Evolutionary conservation across 2,888 invertebrate genomes (phyloP).

Genomic region (Bibio marci): DNA sequence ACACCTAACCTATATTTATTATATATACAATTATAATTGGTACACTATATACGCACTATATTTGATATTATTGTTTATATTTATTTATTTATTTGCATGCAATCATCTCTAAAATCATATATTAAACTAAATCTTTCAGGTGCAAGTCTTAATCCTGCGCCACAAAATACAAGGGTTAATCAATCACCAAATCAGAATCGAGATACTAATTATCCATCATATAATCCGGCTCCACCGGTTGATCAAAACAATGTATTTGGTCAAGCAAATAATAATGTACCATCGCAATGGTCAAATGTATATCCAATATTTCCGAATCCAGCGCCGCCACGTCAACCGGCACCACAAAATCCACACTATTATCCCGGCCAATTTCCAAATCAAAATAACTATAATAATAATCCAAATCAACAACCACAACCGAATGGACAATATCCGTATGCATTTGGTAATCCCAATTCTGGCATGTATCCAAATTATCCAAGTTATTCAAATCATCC

Average conservation of each 20-base stretch:
- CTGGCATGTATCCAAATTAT: conserved; percentile 16
- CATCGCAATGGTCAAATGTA: conserved; percentile 17
- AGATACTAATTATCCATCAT: conserved; percentile 10
- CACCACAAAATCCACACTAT: conserved; percentile 23
- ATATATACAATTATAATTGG: too few relatives aligned
- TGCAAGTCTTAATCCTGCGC: conserved; percentile 26
- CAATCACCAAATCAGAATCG: conserved; percentile 21
- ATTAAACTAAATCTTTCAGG: too few relatives aligned
- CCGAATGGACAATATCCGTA: conserved; percentile 10
- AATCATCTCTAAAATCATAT: too few relatives aligned
- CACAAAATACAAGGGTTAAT: conserved; percentile 22
- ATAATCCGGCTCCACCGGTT: conserved; percentile 26
- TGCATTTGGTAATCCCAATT: conserved; percentile 4
- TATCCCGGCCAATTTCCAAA: not conserved
- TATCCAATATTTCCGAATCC: conserved; percentile 4
- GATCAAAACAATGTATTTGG: conserved; percentile 29
- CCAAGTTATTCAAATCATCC: conserved; percentile 18
- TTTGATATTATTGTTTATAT: too few relatives aligned
- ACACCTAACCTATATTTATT: too few relatives aligned
- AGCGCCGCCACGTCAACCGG: not conserved
- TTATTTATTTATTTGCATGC: too few relatives aligned
- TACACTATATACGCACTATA: too few relatives aligned
- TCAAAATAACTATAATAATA: not conserved
- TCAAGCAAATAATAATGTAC: conserved; percentile 25
- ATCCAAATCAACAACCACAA: conserved; percentile 4